Conservation (phyloP, 2,797 vertebrate species). For the Epinephelus coioides region DNA sequence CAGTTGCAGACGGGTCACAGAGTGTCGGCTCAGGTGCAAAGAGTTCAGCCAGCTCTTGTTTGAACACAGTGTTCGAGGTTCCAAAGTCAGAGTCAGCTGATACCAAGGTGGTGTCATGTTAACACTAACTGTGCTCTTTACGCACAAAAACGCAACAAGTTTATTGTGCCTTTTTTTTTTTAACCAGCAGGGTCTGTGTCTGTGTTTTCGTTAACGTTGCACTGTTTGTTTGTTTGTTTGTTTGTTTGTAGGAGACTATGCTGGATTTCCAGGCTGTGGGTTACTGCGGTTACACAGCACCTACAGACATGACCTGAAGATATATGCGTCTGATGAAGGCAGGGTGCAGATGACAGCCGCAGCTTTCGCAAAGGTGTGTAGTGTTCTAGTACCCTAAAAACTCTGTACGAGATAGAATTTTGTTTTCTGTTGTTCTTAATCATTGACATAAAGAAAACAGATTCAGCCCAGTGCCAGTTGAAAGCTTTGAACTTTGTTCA, state of each 20-base stretch:
- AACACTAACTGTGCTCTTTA: background rate
- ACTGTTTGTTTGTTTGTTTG: background rate
- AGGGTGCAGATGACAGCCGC: slow-evolving; percentile 99
- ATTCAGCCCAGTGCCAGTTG: background rate
- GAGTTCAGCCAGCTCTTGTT: background rate
- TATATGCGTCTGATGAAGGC: slow-evolving; percentile 98
- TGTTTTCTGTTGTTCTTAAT: background rate
- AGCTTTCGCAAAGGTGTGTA: slow-evolving; percentile 95
- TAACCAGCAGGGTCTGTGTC: background rate
- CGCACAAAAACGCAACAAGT: background rate
- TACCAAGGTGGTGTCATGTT: background rate
- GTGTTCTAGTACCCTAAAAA: background rate
- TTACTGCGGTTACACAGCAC: slow-evolving; percentile 97
- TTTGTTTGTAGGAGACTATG: slow-evolving; percentile 92
- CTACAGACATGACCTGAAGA: slow-evolving; percentile 98
- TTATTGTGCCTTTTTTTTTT: background rate
- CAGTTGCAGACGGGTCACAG: background rate
- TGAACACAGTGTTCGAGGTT: background rate
- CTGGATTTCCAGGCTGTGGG: slow-evolving; percentile 97
- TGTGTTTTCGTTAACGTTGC: background rate
- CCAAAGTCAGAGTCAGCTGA: background rate
- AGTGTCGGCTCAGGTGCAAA: background rate
- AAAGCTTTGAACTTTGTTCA: background rate
- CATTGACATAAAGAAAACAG: background rate
- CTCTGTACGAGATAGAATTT: no score